These are phyloP conservation scores for Tipula helvola DNA, from an alignment of 2,888 invertebrate species.

Conservation along the genomic window DNA sequence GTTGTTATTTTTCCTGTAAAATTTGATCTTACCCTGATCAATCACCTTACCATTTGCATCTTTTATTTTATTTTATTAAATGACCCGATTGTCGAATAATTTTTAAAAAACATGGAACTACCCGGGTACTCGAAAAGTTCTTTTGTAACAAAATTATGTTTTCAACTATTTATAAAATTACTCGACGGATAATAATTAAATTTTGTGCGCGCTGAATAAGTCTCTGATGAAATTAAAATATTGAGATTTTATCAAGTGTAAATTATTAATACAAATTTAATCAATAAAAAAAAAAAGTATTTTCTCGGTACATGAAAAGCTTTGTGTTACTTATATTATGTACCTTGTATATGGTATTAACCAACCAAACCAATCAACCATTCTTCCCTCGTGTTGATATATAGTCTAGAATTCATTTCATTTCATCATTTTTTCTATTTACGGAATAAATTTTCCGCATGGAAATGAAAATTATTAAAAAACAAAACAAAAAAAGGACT, in stretches of 20 bases:
- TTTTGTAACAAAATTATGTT: too few relatives aligned
- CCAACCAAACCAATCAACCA: neutral
- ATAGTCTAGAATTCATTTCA: neutral
- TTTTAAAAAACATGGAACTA: too few relatives aligned
- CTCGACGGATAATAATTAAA: too few relatives aligned
- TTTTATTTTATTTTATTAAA: too few relatives aligned
- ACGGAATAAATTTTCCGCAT: neutral
- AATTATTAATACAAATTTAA: neutral
- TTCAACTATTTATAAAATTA: too few relatives aligned
- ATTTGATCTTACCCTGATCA: too few relatives aligned
- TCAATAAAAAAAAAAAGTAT: neutral
- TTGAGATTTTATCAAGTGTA: neutral
- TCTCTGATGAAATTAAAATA: neutral
- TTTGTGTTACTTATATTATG: neutral
- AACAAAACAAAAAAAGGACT: neutral
- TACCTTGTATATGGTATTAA: neutral
- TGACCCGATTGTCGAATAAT: too few relatives aligned
- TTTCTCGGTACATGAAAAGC: neutral
- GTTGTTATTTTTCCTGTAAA: too few relatives aligned
- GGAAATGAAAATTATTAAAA: neutral
- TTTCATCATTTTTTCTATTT: neutral
- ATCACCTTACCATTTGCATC: too few relatives aligned
- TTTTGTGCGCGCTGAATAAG: neutral
- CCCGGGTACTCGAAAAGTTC: too few relatives aligned
- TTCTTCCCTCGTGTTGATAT: neutral